Percentiles rank a stretch among this genome's conserved stretches.
These are phyloP conservation scores for Pachliopta kotzebuea DNA, from an alignment of 2,888 invertebrate genomes.

Conservation along the genomic window DNA sequence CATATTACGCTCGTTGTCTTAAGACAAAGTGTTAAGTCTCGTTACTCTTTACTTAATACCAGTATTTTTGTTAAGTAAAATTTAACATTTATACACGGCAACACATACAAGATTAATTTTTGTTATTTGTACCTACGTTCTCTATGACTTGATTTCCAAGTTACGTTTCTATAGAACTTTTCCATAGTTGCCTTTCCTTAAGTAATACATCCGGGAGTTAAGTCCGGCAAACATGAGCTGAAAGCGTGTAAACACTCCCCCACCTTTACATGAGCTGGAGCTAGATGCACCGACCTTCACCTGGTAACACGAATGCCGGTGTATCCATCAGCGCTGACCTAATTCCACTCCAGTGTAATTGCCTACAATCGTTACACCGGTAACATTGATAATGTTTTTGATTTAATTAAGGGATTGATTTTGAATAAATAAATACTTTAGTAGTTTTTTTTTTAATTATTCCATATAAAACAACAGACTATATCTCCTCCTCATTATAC, in stretches of 20 bases:
- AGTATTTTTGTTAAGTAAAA: no score
- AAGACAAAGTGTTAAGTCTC: no score
- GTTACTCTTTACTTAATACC: no score
- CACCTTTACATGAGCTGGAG: conserved; percentile 29
- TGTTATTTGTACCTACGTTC: no score
- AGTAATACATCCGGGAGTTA: conserved; percentile 11
- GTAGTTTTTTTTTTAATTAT: no score
- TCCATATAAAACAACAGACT: no score
- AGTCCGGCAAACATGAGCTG: conserved; percentile 29
- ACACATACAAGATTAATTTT: no score
- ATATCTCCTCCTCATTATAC: no score
- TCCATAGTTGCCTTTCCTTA: conserved; percentile 1
- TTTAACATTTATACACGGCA: no score
- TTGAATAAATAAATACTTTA: neutral
- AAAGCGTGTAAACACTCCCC: conserved; percentile 28
- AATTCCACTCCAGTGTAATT: conserved; percentile 28
- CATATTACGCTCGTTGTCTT: no score
- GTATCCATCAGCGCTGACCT: conserved; percentile 32
- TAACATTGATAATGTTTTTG: conserved; percentile 6
- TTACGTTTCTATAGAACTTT: no score
- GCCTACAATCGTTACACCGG: conserved; percentile 6
- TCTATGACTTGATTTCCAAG: no score
- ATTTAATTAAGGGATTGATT: neutral
- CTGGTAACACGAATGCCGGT: conserved; percentile 31
- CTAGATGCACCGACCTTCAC: conserved; percentile 34